These are phyloP conservation scores for Neosilurus hyrtlii DNA, from an alignment of 2,797 vertebrate species.

Conservation along the genomic window DNA sequence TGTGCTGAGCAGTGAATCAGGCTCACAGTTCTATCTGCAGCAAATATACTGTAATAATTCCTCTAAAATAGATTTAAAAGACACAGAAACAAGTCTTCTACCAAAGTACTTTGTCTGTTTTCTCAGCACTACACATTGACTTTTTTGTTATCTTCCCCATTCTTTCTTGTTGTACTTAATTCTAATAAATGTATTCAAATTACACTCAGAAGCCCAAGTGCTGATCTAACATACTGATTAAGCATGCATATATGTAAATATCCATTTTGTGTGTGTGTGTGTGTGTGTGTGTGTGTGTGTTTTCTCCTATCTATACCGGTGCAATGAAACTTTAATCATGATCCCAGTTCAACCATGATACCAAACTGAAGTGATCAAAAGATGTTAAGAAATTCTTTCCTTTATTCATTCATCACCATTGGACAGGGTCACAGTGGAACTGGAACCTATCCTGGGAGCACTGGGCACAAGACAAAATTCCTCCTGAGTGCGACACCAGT, in stretches of 20 bases:
- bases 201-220: background rate
- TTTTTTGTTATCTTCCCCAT: background rate
- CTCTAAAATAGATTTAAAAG: background rate
- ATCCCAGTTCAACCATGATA: background rate
- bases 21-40: background rate
- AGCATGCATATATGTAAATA: too few species aligned
- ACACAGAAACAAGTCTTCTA: background rate
- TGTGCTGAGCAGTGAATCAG: slow-evolving; percentile 30
- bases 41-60: slow-evolving; percentile 21
- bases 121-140: background rate
- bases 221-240: background rate
- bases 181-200: slow-evolving; percentile 4
- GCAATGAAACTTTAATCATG: background rate
- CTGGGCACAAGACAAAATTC: background rate
- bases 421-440: background rate
- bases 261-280: background rate
- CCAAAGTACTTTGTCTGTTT: background rate
- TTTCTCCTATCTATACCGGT: background rate
- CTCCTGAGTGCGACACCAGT: background rate
- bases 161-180: background rate
- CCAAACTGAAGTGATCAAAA: background rate
- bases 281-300: too few species aligned
- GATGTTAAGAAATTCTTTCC: background rate
- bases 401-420: background rate
- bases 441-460: background rate